Conservation (phyloP, 2,797 vertebrate genomes). For the Anableps anableps region DNA sequence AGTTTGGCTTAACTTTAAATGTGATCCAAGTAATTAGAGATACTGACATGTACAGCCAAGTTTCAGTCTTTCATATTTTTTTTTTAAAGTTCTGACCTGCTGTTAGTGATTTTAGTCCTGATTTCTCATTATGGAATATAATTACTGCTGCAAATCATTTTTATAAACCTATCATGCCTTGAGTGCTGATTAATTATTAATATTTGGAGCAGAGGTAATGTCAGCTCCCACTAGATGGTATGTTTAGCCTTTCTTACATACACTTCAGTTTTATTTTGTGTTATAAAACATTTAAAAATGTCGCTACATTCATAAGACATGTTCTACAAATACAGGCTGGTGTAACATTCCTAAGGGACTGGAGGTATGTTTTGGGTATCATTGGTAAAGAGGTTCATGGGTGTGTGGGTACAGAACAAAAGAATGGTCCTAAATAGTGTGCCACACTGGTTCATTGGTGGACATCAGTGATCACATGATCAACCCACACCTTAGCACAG, state of each 20-base stretch:
- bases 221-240: neutral
- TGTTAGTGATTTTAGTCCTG: neutral
- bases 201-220: neutral
- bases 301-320: neutral
- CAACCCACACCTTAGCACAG: neutral
- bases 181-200: neutral
- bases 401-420: neutral
- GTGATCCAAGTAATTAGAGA: neutral
- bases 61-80: neutral
- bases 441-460: neutral
- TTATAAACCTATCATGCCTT: neutral
- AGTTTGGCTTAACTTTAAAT: neutral
- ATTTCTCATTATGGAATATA: neutral
- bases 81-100: neutral
- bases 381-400: neutral
- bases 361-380: neutral
- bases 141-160: neutral
- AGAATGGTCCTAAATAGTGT: neutral
- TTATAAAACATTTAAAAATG: neutral
- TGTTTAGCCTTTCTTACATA: neutral
- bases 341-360: neutral
- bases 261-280: neutral
- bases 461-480: neutral
- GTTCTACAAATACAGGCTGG: neutral
- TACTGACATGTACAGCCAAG: neutral